phyloP scores from a whole-genome alignment of 2,888 invertebrate species.

The Eumacrocentrus americanus region DNA sequence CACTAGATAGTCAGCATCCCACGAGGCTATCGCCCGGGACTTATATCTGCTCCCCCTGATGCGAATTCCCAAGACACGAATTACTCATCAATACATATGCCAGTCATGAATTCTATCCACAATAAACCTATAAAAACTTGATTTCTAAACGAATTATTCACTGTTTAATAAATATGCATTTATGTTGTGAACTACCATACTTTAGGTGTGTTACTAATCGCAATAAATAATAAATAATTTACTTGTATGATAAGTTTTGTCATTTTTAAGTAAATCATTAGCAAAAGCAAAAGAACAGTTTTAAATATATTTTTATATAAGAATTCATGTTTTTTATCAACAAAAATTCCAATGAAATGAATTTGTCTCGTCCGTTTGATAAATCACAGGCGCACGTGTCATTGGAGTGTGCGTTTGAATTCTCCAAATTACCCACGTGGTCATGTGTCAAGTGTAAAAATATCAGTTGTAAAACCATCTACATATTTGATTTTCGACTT shows the following conservation, averaged over 20 bases:
- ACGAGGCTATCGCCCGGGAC: constrained; percentile 27
- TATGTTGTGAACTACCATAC: background rate
- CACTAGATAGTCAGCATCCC: constrained; percentile 39
- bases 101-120: background rate
- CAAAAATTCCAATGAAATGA: background rate
- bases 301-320: no score
- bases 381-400: constrained; percentile 10
- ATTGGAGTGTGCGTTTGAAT: background rate
- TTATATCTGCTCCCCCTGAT: constrained; percentile 1
- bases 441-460: background rate
- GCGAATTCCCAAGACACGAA: background rate
- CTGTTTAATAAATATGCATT: background rate
- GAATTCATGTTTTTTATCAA: background rate
- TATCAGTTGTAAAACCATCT: no score
- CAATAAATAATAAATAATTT: background rate
- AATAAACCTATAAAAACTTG: no score
- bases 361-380: background rate
- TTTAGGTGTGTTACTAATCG: background rate
- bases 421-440: constrained; percentile 12
- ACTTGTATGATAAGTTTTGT: background rate
- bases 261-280: no score
- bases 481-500: no score
- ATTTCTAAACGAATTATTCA: no score
- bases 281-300: no score
- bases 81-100: background rate